phyloP scores from a whole-genome alignment of 2,888 invertebrate species.

The Torymus texanus region DNA sequence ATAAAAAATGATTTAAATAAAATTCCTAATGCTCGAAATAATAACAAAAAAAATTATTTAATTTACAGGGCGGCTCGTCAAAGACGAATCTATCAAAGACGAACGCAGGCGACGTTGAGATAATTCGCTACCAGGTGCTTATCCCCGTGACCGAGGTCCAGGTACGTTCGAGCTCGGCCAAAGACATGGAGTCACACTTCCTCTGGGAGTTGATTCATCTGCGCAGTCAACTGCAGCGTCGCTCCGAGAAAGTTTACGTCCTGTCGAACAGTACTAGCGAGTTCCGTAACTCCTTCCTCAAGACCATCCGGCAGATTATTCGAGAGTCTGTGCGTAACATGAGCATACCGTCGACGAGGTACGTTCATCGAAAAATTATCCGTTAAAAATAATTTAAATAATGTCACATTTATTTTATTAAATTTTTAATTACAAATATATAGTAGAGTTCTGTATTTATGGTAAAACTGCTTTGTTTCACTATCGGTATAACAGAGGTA shows the following conservation, averaged over 20 bases:
- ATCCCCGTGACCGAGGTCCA: conserved; percentile 98
- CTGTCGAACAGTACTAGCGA: conserved; percentile 97
- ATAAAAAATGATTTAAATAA: neutral
- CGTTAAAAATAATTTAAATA: no score
- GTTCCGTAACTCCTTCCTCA: conserved; percentile 97
- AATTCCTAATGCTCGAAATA: no score
- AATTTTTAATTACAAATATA: no score
- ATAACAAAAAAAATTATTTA: neutral
- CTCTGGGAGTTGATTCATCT: conserved; percentile 98
- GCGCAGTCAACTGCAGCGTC: conserved; percentile 92
- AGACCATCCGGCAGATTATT: conserved; percentile 97
- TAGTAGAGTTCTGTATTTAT: no score
- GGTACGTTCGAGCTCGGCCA: conserved; percentile 94
- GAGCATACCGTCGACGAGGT: conserved; percentile 90
- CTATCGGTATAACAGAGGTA: neutral
- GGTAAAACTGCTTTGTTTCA: no score
- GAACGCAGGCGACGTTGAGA: conserved; percentile 91
- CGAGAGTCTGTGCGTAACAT: conserved; percentile 97
- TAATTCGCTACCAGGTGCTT: conserved; percentile 95
- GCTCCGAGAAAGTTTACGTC: conserved; percentile 97
- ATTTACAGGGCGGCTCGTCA: conserved; percentile 86
- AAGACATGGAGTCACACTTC: conserved; percentile 97
- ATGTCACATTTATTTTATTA: no score
- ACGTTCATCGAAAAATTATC: neutral
- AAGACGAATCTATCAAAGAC: conserved; percentile 85